phyloP scores from a whole-genome alignment of 2,888 invertebrate genomes.

The Iphiclides podalirius region DNA sequence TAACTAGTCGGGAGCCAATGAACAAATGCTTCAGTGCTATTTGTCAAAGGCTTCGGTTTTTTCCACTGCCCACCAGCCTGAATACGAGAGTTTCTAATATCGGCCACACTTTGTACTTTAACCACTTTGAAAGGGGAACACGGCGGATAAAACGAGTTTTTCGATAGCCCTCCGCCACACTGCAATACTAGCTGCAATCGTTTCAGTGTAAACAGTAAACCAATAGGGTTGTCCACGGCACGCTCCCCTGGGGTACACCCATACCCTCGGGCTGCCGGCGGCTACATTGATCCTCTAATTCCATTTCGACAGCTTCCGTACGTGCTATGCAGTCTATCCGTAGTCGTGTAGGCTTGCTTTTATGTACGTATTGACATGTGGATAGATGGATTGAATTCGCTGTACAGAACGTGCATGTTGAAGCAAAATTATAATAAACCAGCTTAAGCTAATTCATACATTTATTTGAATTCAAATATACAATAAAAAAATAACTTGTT shows the following conservation, averaged over 20 bases:
- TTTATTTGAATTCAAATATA: no score
- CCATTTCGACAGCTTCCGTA: conserved; percentile 16
- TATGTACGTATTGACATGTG: background rate
- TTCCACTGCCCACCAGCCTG: background rate
- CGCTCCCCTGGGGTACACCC: conserved; percentile 7
- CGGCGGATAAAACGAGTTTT: conserved; percentile 30
- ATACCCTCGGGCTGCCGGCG: conserved; percentile 6
- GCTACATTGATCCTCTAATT: conserved; percentile 18
- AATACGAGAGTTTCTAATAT: conserved; percentile 20
- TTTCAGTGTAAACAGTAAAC: conserved; percentile 54
- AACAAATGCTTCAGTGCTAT: conserved; percentile 15
- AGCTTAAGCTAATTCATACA: no score
- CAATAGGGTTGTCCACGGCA: conserved; percentile 37
- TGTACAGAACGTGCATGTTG: no score
- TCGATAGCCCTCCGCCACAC: conserved; percentile 43
- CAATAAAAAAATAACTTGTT: no score
- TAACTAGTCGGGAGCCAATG: background rate
- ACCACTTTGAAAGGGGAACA: conserved; percentile 20
- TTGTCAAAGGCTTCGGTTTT: conserved; percentile 18
- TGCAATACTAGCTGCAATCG: conserved; percentile 29
- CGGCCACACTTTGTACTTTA: conserved; percentile 19
- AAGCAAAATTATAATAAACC: no score
- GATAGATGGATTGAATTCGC: no score
- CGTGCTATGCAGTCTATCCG: conserved; percentile 1
- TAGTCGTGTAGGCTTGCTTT: background rate